Base-by-base conservation (phyloP, 2,113 vertebrate genomes). In the Bothrops jararaca region DNA sequence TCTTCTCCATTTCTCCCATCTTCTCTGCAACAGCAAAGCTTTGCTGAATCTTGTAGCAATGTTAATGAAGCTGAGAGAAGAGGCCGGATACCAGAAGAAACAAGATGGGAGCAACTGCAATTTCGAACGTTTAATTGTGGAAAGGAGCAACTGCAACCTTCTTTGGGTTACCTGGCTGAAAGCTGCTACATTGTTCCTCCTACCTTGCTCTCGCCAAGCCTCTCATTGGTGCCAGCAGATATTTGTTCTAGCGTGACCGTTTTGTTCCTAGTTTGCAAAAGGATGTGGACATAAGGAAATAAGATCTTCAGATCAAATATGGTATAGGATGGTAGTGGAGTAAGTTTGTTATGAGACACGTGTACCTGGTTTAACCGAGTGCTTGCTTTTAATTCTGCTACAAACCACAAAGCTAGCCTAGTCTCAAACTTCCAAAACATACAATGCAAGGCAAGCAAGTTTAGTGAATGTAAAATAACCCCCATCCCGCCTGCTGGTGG, bases 111-210 rank as follows among this genome's bases (percentile, higher is more conserved):
- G 64, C n/a, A 23, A 86, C 53, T 52, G 54, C 39, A 34, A 48
- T 60, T 92, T 93, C 42, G 9, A 64, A 86, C 13, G 86, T 86
- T 93, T 93, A 93, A 93, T 92, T 64, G 92, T 54, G 74, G 92
- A 22, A 64, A 39, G 54, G 89, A 54, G 56, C 56, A 56, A 56
- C 74, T 39, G 2, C 60, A 15, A 39, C 89, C 26, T 50, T 24
- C 3, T 45, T 92, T 18, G 13, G 60, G 53, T 58, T 86, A 53
- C 39, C 34, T 93, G 60, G 54, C n/a, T 86, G 52, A 86, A 92
- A 86, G 69, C 54, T 89, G 88, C 54, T 88, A 58, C 29, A 6
- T 45, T 13, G 56, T 34, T 22, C 23, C n/a, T 93, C 45, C 74
- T 57, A 26, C 80, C 13, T 92, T 60, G 5, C 15, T 89, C 52